Percentiles rank a stretch among this genome's conserved stretches.
phyloP scores from a whole-genome alignment of 2,797 vertebrate species.

The Onychomys arenicola region DNA sequence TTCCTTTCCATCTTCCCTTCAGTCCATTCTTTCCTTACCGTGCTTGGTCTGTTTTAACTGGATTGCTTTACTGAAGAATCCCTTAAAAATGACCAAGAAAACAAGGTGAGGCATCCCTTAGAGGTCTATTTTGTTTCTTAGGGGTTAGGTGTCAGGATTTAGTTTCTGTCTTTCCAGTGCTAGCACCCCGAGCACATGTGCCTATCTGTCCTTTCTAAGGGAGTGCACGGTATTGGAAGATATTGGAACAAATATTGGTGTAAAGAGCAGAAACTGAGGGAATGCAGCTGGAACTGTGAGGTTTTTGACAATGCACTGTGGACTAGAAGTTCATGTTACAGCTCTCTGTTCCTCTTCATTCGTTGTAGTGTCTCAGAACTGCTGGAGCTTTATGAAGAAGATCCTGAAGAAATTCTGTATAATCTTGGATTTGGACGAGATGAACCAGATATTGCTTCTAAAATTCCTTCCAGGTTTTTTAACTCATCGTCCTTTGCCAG shows the following conservation, averaged over 20 bases:
- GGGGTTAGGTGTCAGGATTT: neutral
- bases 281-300: neutral
- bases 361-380: constrained; percentile 95
- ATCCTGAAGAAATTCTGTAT: constrained; percentile 97
- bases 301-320: neutral
- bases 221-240: neutral
- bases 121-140: constrained; percentile 10
- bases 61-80: constrained; percentile 23
- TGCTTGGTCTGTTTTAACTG: constrained; percentile 24
- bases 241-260: neutral
- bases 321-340: neutral
- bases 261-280: constrained; percentile 11
- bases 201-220: neutral
- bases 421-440: constrained; percentile 98
- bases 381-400: constrained; percentile 97
- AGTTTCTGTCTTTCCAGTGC: neutral
- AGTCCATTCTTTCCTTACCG: neutral
- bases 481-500: constrained; percentile 92
- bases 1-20: constrained; percentile 37
- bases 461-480: constrained; percentile 97
- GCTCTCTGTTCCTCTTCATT: constrained; percentile 38
- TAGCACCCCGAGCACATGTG: neutral
- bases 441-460: constrained; percentile 96
- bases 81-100: constrained; percentile 71
- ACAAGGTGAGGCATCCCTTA: constrained; percentile 65